Evolutionary conservation across 2,797 vertebrate species (phyloP).

Genomic region (Gila robusta): DNA sequence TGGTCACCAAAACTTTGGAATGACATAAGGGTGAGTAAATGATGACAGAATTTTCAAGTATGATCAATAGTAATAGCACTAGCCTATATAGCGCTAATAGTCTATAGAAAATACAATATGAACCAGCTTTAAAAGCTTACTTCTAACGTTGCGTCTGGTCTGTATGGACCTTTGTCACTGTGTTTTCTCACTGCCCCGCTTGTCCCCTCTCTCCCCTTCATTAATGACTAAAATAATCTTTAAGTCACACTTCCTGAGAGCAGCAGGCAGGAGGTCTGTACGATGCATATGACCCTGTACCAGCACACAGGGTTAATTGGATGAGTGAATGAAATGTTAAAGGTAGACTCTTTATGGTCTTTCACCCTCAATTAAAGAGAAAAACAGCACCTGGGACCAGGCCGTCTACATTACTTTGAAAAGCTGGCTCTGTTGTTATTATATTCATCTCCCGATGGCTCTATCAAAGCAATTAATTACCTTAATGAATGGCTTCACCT

Average conservation of each 20-base stretch:
- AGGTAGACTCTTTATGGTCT: conserved; percentile 85
- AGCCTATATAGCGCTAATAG: not conserved
- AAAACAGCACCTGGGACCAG: conserved; percentile 58
- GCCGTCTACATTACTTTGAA: conserved; percentile 49
- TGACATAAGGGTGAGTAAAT: not conserved
- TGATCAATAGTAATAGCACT: not conserved
- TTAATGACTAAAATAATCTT: conserved; percentile 76
- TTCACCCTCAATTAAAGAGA: conserved; percentile 64
- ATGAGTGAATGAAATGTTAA: conserved; percentile 81
- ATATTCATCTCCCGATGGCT: conserved; percentile 53
- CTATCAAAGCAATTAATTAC: conserved; percentile 66
- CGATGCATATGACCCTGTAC: conserved; percentile 35
- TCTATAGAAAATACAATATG: not conserved
- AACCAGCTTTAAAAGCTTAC: not conserved
- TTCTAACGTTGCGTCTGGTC: conserved; percentile 25
- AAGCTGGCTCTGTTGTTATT: conserved; percentile 59
- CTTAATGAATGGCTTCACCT: conserved; percentile 65
- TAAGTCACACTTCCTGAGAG: conserved; percentile 69
- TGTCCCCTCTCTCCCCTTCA: conserved; percentile 36
- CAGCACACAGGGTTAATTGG: conserved; percentile 77
- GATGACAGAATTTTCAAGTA: too few species aligned
- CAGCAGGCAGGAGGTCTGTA: conserved; percentile 38
- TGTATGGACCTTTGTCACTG: conserved; percentile 20
- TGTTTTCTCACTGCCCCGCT: not conserved
- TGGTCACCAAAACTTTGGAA: not conserved